Evolutionary conservation across 2,113 vertebrate species (phyloP), one percentile per base, ranked within the genome.

Genomic region (Aegotheles bennettii): DNA sequence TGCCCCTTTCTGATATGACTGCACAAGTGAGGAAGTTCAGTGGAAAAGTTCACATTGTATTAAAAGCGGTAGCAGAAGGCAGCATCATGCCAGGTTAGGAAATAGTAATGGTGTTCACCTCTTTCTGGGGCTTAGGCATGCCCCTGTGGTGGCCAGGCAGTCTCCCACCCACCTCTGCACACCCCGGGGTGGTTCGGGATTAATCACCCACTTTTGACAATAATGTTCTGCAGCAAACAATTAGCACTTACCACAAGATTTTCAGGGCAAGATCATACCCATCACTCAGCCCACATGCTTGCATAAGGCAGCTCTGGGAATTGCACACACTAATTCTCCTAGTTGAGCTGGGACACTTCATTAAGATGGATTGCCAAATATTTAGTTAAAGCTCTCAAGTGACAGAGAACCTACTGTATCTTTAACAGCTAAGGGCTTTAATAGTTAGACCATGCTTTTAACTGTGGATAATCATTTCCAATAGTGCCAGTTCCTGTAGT

Each of bases 351-450:
- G 35, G 53, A 57, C 57, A 48, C n/a, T 87, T 79, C 69, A 36
- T 54, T n/a, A 61, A 79, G 54, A 71, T 11, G 26, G 45, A 87
- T 40, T 79, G 69, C 31, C 81, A 95, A 95, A 89, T 92, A 89
- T 92, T 93, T 93, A 76, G 53, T 80, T 88, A 91, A 95, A 92
- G 65, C 70, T 73, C 89, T 93, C 70, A 84, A 87, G 87, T 53
- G 74, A 57, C n/a, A 68, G 53, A 57, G 51, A 82, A 78, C 53
- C 57, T 36, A 43, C 65, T 42, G 2, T 8, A 48, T 42, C 77
- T 81, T 21, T 56, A 91, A 83, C 29, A 85, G 74, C 53, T 79
- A 60, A 79, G 63, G 19, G 70, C 31, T 69, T 87, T 69, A 54
- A 83, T 16, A 83, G 29, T 75, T 45, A 87, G 65, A 40, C 56